Evolutionary conservation across 2,113 vertebrate genomes (phyloP).

Genomic region (Hippocampus barbouri): DNA sequence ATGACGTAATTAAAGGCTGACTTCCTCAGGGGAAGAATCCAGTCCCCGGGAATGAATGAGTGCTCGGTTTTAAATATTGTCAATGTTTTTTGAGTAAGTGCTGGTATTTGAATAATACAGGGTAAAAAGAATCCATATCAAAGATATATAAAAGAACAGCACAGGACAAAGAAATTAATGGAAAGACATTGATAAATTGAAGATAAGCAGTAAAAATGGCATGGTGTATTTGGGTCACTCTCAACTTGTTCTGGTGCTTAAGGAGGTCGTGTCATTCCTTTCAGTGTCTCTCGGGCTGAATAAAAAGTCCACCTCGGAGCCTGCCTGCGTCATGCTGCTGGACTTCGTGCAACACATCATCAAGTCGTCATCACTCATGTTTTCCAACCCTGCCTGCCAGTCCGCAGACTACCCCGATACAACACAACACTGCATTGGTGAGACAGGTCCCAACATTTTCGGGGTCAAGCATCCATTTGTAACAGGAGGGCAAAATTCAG

Average conservation of each 20-base stretch:
- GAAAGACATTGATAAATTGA: too few relatives aligned
- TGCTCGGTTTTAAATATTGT: too few relatives aligned
- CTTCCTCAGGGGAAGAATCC: too few relatives aligned
- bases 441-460: constrained; percentile 16
- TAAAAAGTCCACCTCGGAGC: constrained; percentile 89
- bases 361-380: constrained; percentile 95
- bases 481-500: too few relatives aligned
- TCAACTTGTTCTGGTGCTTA: background rate
- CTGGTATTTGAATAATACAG: too few relatives aligned
- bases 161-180: too few relatives aligned
- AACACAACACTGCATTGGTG: constrained; percentile 79
- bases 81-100: too few relatives aligned
- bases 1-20: background rate
- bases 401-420: constrained; percentile 71
- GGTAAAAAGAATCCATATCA: too few relatives aligned
- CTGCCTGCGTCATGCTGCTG: constrained; percentile 93
- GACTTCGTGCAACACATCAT: constrained; percentile 96
- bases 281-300: constrained; percentile 87
- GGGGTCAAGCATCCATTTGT: background rate
- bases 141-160: too few relatives aligned
- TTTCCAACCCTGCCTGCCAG: constrained; percentile 81
- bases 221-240: too few relatives aligned
- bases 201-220: too few relatives aligned
- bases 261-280: constrained; percentile 5
- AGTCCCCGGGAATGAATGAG: too few relatives aligned